Evolutionary conservation across 1,140 invertebrate species (phyloP).

Genomic region (Apis dorsata): DNA sequence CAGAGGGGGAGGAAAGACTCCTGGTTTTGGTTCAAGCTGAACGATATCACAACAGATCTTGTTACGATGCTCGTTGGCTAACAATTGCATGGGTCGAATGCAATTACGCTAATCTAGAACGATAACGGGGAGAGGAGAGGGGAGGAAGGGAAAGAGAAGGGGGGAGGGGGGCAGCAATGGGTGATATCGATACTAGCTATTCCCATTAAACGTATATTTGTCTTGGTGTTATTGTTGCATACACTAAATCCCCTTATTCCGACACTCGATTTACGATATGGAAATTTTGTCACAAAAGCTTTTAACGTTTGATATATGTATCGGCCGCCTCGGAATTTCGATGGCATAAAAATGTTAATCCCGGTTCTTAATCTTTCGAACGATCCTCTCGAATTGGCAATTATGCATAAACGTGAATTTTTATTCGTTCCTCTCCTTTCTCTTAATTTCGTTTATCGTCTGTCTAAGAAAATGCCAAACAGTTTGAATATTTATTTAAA

Average conservation of each 20-base stretch:
- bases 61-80: conserved; percentile 40
- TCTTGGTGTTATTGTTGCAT: conserved; percentile 47
- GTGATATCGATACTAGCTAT: conserved; percentile 30
- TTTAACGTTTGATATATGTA: background rate
- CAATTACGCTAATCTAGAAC: conserved; percentile 50
- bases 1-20: conserved; percentile 22
- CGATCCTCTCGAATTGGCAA: background rate
- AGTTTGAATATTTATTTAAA: no score
- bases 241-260: conserved; percentile 30
- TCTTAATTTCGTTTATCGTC: no score
- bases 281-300: conserved; percentile 16
- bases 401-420: no score
- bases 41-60: conserved; percentile 31
- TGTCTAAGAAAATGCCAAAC: no score
- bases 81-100: conserved; percentile 41
- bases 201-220: conserved; percentile 39
- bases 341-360: conserved; percentile 24
- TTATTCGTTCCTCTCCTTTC: no score
- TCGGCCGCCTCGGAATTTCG: background rate
- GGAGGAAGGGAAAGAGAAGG: background rate
- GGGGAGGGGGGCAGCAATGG: background rate
- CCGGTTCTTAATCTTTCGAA: conserved; percentile 2
- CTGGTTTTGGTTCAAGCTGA: background rate
- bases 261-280: conserved; percentile 1
- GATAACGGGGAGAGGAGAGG: conserved; percentile 17